Percentiles rank a stretch among this genome's conserved stretches.
phyloP scores from a whole-genome alignment of 2,797 vertebrate species.

The Argyrosomus regius region DNA sequence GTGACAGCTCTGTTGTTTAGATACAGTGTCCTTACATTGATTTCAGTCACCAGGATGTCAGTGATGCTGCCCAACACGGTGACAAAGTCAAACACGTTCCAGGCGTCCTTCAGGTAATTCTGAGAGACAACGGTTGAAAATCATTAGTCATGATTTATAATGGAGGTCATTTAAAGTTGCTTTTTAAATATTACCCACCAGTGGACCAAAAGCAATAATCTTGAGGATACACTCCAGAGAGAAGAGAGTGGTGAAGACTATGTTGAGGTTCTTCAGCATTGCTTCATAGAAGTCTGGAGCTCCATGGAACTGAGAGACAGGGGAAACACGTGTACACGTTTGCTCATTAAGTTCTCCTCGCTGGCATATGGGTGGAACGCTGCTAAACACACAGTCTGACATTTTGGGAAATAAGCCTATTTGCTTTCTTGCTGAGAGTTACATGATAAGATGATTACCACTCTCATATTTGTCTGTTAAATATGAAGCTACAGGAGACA shows the following conservation, averaged over 20 bases:
- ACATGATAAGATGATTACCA: slow-evolving; percentile 15
- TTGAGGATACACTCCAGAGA: slow-evolving; percentile 97
- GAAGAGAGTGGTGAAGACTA: slow-evolving; percentile 97
- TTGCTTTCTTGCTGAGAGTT: not conserved
- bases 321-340: not conserved
- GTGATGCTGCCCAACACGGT: slow-evolving; percentile 99
- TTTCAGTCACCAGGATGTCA: slow-evolving; percentile 98
- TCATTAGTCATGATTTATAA: not conserved
- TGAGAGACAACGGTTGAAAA: slow-evolving; percentile 67
- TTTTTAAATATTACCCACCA: slow-evolving; percentile 85
- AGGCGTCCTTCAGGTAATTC: slow-evolving; percentile 98
- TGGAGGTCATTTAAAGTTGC: not conserved
- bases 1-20: not conserved
- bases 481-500: not conserved
- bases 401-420: not conserved
- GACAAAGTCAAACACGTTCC: slow-evolving; percentile 99
- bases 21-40: slow-evolving; percentile 88
- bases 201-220: slow-evolving; percentile 96
- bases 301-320: slow-evolving; percentile 88
- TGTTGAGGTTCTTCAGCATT: slow-evolving; percentile 96
- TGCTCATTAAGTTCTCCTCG: not conserved
- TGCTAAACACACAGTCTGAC: not conserved
- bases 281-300: slow-evolving; percentile 92
- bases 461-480: not conserved
- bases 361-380: not conserved